Percentiles rank a stretch among this genome's conserved stretches.
These are phyloP conservation scores for Rhinogobius similis DNA, from an alignment of 2,113 vertebrate genomes.

Conservation along the genomic window DNA sequence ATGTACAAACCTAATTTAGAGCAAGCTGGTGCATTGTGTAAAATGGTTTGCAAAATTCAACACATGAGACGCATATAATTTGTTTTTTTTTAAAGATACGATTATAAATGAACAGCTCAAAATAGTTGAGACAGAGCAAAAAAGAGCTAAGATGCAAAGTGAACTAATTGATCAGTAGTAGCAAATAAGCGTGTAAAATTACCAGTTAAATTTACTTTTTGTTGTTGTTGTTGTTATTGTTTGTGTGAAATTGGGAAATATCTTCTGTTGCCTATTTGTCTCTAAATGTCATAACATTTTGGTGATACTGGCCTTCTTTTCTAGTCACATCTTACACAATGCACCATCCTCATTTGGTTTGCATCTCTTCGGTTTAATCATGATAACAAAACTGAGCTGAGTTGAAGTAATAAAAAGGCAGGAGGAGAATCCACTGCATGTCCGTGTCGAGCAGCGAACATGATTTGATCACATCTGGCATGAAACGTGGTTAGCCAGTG, in stretches of 20 bases:
- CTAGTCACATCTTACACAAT: not conserved
- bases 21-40: not conserved
- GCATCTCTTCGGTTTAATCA: slow-evolving; percentile 23
- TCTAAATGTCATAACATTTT: not conserved
- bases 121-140: not conserved
- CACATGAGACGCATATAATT: not conserved
- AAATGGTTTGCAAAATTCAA: not conserved
- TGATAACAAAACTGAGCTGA: slow-evolving; percentile 34
- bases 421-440: slow-evolving; percentile 24
- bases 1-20: not conserved
- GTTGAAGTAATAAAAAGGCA: slow-evolving; percentile 23
- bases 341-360: slow-evolving; percentile 3
- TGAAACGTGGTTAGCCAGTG: slow-evolving; percentile 41
- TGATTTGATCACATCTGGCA: slow-evolving; percentile 32
- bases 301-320: not conserved
- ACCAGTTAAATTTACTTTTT: no score
- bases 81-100: not conserved
- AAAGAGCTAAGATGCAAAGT: no score
- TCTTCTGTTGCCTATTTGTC: not conserved
- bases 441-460: slow-evolving; percentile 14
- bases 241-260: no score
- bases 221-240: no score
- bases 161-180: no score
- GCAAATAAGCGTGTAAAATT: no score
- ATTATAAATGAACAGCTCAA: no score